Conservation (phyloP, 2,888 invertebrate genomes). For the Chrysotoxum bicinctum region DNA sequence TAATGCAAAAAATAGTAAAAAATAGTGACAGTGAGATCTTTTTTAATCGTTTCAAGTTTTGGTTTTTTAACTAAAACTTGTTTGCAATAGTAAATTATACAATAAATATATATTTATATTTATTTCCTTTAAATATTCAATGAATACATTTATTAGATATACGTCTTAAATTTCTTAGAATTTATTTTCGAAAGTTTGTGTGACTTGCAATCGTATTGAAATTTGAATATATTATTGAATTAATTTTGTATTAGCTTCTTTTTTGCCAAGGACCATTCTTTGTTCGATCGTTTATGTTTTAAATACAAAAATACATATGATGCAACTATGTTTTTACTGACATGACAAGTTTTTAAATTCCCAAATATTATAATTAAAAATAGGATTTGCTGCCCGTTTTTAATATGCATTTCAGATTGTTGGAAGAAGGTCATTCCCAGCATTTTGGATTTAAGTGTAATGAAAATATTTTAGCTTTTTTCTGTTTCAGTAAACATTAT, state of each 20-base stretch:
- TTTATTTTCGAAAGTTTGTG: not conserved
- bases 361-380: no score
- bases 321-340: no score
- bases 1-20: constrained; percentile 43
- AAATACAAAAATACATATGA: no score
- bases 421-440: no score
- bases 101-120: not conserved
- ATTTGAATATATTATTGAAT: not conserved
- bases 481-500: no score
- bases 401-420: no score
- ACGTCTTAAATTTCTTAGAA: not conserved
- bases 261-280: not conserved
- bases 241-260: not conserved
- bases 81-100: not conserved
- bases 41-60: constrained; percentile 30
- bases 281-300: no score
- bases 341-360: no score
- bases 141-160: not conserved
- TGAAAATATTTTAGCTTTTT: no score
- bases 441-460: no score
- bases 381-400: no score
- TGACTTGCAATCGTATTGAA: not conserved
- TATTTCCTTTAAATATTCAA: not conserved
- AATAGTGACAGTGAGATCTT: constrained; percentile 44
- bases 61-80: not conserved